phyloP scores from a whole-genome alignment of 1,140 invertebrate species.

The Bactericera cockerelli region DNA sequence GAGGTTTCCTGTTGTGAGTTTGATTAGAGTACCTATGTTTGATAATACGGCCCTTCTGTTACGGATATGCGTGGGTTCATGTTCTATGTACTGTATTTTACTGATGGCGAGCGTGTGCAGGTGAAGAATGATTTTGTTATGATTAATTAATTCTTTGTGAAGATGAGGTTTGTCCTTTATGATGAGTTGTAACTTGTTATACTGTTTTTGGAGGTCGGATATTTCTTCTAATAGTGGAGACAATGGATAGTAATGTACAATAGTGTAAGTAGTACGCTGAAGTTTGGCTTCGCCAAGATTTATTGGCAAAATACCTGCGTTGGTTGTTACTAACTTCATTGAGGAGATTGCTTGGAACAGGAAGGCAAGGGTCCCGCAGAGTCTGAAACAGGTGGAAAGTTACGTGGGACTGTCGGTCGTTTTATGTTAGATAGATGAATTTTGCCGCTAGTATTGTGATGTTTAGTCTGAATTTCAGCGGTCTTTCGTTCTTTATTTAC shows the following conservation, averaged over 20 bases:
- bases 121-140: neutral
- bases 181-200: neutral
- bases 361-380: neutral
- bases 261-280: neutral
- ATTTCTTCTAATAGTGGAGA: neutral
- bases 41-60: too few species aligned
- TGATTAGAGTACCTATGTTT: slow-evolving; percentile 6
- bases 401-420: neutral
- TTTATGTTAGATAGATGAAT: neutral
- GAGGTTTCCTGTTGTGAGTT: neutral
- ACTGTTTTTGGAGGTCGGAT: neutral
- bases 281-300: neutral
- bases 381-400: neutral
- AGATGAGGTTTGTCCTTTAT: too few species aligned
- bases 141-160: too few species aligned
- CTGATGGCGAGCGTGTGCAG: neutral
- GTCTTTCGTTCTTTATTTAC: neutral
- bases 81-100: too few species aligned
- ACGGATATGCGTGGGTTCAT: too few species aligned
- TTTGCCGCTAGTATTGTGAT: neutral
- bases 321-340: too few species aligned
- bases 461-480: neutral
- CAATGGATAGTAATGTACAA: neutral
- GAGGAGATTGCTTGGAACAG: too few species aligned
- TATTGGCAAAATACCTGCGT: too few species aligned